Evolutionary conservation across 2,797 vertebrate species (phyloP), one percentile per base, ranked within the genome.

Genomic region (Gallinago solitaria): DNA sequence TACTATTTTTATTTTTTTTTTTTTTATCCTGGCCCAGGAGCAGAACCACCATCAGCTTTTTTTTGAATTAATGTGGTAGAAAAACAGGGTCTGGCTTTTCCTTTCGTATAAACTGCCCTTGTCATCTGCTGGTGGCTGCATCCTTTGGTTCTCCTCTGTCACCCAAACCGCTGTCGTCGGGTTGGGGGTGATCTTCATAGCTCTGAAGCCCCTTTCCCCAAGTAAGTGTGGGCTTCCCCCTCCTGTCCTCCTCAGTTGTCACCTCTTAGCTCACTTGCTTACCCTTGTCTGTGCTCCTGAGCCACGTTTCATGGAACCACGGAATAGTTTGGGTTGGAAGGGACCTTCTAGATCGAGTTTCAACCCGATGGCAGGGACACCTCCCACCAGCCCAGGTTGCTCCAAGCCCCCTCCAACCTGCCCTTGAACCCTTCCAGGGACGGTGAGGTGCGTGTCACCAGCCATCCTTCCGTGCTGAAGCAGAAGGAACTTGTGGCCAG

Each of bases 281-380:
- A 10, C n/a, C 32, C 23, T 9, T 63, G 30, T 16, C 24, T 3
- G 0, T 14, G 35, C 51, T 37, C n/a, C 18, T 11, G 4, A 24
- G 50, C 79, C 32, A 2, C 6, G 2, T 43, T 50, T 28, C 54
- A 21, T 57, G 23, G 56, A 57, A 10, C 21, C 13, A 33, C 5
- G 15, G 20, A 23, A 15, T 15, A 9, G 19, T 13, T 54, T 20
- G 30, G 30, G 54, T 33, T 23, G n/a, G 56, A 33, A 57, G 20
- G 56, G 21, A 33, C 20, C n/a, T n/a, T n/a, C n/a, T n/a, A n/a
- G n/a, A 33, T 9, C 54, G 12, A 23, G n/a, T 57, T 2, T 13
- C 56, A 39, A 33, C n/a, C 32, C 7, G 32, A n/a, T n/a, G 32
- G 19, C 32, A 56, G 54, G 20, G 54, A 57, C 54, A 56, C 56